Evolutionary conservation across 2,888 invertebrate species (phyloP).

Genomic region (Vandiemenella viatica): DNA sequence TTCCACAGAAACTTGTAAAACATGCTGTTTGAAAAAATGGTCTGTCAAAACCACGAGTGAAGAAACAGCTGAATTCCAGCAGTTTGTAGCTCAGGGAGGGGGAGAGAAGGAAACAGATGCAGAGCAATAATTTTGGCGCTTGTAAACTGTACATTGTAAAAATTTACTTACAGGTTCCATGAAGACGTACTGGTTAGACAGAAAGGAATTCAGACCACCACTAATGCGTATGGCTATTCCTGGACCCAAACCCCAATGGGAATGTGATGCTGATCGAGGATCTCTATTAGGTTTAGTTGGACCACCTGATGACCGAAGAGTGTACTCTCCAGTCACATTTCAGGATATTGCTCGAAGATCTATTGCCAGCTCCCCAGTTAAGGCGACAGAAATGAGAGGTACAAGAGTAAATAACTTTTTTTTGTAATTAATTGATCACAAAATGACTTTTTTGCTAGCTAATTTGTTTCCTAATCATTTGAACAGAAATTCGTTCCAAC

Average conservation of each 20-base stretch:
- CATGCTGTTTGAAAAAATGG: too few relatives aligned
- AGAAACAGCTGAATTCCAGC: too few relatives aligned
- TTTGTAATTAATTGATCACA: not conserved
- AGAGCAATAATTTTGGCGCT: too few relatives aligned
- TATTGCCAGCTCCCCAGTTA: not conserved
- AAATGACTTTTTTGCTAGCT: not conserved
- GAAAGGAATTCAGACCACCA: conserved; percentile 49
- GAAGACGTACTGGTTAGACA: conserved; percentile 81
- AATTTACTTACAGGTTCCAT: conserved; percentile 52
- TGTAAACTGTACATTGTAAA: too few relatives aligned
- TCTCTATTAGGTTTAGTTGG: conserved; percentile 5
- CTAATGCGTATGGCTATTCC: conserved; percentile 21
- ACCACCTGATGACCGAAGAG: conserved; percentile 45
- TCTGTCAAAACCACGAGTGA: too few relatives aligned
- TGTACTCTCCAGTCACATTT: conserved; percentile 73
- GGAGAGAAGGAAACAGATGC: too few relatives aligned
- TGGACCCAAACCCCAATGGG: conserved; percentile 34
- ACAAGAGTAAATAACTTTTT: not conserved
- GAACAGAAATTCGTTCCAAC: not conserved
- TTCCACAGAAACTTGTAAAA: too few relatives aligned
- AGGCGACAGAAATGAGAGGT: not conserved
- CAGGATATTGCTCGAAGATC: conserved; percentile 32
- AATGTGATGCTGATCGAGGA: conserved; percentile 33
- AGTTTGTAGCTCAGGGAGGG: too few relatives aligned
- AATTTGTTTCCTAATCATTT: not conserved